phyloP scores from a whole-genome alignment of 2,113 vertebrate genomes.

The Centrocercus urophasianus region DNA sequence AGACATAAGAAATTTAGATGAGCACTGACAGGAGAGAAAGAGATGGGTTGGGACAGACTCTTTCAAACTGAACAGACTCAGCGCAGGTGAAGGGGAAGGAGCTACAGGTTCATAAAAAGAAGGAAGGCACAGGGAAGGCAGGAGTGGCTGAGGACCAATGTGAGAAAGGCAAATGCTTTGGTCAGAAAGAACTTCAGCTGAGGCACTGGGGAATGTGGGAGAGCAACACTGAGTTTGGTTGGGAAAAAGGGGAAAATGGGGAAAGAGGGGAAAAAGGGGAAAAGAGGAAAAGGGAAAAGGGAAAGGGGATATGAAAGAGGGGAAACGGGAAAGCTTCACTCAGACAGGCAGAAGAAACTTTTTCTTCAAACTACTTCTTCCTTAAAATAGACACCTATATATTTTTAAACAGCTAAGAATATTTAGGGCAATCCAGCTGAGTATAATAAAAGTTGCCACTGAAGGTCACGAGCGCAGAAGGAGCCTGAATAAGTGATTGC shows the following conservation, averaged over 20 bases:
- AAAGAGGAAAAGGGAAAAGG: too few species aligned
- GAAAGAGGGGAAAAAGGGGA: too few species aligned
- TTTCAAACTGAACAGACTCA: not conserved
- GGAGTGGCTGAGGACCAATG: not conserved
- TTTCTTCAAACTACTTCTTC: not conserved
- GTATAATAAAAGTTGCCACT: not conserved
- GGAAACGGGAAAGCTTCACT: not conserved
- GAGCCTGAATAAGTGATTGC: not conserved
- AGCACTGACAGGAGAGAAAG: not conserved
- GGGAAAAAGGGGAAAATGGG: too few species aligned
- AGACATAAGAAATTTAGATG: not conserved
- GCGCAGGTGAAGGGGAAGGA: not conserved
- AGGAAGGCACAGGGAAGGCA: not conserved
- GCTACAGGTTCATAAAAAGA: not conserved
- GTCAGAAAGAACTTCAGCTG: not conserved
- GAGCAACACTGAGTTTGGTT: not conserved
- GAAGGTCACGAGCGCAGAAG: not conserved
- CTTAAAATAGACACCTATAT: not conserved
- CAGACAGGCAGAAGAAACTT: not conserved
- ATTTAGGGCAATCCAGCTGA: not conserved
- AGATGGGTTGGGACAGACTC: not conserved
- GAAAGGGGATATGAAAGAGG: not conserved
- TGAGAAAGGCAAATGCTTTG: not conserved
- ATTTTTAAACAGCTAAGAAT: not conserved
- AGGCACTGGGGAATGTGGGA: not conserved